Base-by-base conservation (phyloP, 2,888 invertebrate species). In the Erebia epiphron region DNA sequence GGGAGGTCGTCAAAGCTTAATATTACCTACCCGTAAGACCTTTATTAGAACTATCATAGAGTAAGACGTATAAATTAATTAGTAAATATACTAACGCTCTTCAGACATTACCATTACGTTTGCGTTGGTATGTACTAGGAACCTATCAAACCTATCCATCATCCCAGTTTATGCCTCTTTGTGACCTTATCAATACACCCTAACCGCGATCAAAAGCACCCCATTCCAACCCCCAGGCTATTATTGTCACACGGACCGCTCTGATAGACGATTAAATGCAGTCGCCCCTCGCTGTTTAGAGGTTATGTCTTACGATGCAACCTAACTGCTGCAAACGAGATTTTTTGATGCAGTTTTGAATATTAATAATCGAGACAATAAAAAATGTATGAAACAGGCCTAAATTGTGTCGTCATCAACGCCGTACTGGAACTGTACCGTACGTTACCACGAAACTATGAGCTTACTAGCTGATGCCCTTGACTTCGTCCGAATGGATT, bases 131-230 rank as follows among this genome's bases (percentile, higher is more conserved):
- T 18, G 18, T n/a, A 49, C 50, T 50, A 46, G 14, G 57, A 10
- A 41, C 43, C 16, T 26, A 14, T 21, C 56, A 1, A 13, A 21
- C 41, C 50, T 46, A 68, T 68, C 52, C 56, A 69, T 64, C 69
- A 69, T 69, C 35, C 16, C 69, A 69, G 66, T 66, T 66, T 66
- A 66, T 66, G 57, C 43, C 50, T 46, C 57, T 61, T 67, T 65
- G 68, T 60, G 63, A 60, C 57, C 61, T 73, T 71, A 73, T 73
- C 73, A 72, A 69, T 73, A 70, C 70, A 70, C 71, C 69, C 66
- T 72, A 71, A 69, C 69, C 62, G 66, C 58, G 68, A 70, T 71
- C 73, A 68, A 71, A 72, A 58, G 64, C 62, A 56, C 69, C 69
- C 67, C 63, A 67, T 65, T 43, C 60, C 49, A 49, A 64, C 69